These are phyloP conservation scores for Drosophila athabasca DNA, from an alignment of 1,140 invertebrate genomes.

Conservation along the genomic window DNA sequence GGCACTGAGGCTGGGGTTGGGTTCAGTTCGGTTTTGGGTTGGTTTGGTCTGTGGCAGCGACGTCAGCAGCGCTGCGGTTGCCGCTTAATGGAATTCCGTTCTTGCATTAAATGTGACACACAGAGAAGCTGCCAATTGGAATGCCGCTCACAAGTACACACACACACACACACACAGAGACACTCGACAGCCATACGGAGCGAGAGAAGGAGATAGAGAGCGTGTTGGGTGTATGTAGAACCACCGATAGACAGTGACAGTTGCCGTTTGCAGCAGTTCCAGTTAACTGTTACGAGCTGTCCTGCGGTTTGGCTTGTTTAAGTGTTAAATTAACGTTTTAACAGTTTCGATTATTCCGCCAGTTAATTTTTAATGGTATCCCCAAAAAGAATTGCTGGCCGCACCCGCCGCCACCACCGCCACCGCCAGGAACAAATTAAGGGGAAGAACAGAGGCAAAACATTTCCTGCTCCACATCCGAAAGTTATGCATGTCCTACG, in stretches of 20 bases:
- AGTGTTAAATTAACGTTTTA: slow-evolving; percentile 82
- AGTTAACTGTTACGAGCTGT: slow-evolving; percentile 59
- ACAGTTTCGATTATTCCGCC: slow-evolving; percentile 77
- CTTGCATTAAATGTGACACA: slow-evolving; percentile 80
- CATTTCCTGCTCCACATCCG: slow-evolving; percentile 28
- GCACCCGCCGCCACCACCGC: no score
- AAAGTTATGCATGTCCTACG: slow-evolving; percentile 45
- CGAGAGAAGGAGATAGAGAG: not conserved
- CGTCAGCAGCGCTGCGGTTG: slow-evolving; percentile 68
- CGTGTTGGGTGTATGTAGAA: no score
- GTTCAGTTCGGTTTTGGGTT: slow-evolving; percentile 31
- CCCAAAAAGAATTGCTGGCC: not conserved
- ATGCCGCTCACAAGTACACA: slow-evolving; percentile 45
- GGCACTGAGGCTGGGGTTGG: not conserved
- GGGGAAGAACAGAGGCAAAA: slow-evolving; percentile 16
- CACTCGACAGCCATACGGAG: slow-evolving; percentile 8
- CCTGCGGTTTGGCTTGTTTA: slow-evolving; percentile 79
- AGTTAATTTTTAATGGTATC: slow-evolving; percentile 75
- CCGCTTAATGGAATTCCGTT: slow-evolving; percentile 82
- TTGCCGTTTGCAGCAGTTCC: slow-evolving; percentile 51
- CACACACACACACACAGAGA: slow-evolving; percentile 16
- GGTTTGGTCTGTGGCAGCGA: slow-evolving; percentile 65
- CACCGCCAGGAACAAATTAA: slow-evolving; percentile 1
- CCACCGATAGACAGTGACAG: slow-evolving; percentile 45
- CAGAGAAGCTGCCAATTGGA: slow-evolving; percentile 78